Evolutionary conservation across 2,888 invertebrate species (phyloP).

Genomic region (Callyntrura sp.): DNA sequence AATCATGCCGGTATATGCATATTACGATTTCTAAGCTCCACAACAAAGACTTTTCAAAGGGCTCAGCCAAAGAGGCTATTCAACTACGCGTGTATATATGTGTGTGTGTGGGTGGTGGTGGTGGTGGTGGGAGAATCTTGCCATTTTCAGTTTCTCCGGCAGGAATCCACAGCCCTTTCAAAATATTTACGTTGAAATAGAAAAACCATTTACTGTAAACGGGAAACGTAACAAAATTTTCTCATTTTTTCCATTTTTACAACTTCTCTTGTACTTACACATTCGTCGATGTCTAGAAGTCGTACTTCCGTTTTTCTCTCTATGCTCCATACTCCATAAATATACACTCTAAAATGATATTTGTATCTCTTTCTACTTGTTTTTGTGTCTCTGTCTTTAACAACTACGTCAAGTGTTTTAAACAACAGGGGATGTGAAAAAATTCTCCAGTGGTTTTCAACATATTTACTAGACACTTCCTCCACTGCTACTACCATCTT

Average conservation of each 20-base stretch:
- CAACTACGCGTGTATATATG: too few relatives aligned
- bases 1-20: background rate
- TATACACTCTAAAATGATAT: too few relatives aligned
- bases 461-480: slow-evolving; percentile 69
- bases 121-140: slow-evolving; percentile 50
- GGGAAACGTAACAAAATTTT: slow-evolving; percentile 5
- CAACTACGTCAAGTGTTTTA: slow-evolving; percentile 58
- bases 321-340: too few relatives aligned
- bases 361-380: background rate
- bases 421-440: slow-evolving; percentile 63
- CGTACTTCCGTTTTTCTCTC: too few relatives aligned
- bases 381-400: slow-evolving; percentile 29
- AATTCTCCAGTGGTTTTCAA: slow-evolving; percentile 72
- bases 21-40: slow-evolving; percentile 55
- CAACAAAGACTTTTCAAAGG: slow-evolving; percentile 52
- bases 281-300: background rate
- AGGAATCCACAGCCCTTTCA: slow-evolving; percentile 9
- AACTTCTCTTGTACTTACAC: background rate
- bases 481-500: background rate
- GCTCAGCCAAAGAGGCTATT: background rate
- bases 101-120: too few relatives aligned
- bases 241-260: slow-evolving; percentile 22
- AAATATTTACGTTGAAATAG: slow-evolving; percentile 31
- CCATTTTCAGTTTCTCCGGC: slow-evolving; percentile 42
- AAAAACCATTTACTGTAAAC: background rate